Conservation (phyloP, 2,113 vertebrate species). For the Sardina pilchardus region DNA sequence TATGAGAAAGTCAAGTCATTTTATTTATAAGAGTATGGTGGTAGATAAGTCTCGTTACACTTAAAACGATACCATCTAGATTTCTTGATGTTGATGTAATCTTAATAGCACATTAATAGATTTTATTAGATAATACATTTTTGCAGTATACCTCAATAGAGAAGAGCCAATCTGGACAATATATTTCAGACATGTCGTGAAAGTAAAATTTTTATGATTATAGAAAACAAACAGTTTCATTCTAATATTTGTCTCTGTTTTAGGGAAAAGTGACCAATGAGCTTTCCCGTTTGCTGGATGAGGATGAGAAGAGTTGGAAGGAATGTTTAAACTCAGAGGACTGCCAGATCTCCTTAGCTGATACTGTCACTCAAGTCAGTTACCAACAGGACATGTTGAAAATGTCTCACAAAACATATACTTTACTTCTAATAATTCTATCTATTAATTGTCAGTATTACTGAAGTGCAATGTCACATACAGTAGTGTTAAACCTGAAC, state of each 20-base stretch:
- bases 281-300: constrained; percentile 71
- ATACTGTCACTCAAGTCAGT: constrained; percentile 72
- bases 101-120: too few relatives aligned
- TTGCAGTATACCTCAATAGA: neutral
- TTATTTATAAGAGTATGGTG: too few relatives aligned
- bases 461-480: too few relatives aligned
- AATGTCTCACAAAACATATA: too few relatives aligned
- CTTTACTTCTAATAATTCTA: too few relatives aligned
- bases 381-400: neutral
- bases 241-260: constrained; percentile 19
- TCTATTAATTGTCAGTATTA: too few relatives aligned
- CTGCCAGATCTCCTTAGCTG: constrained; percentile 67
- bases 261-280: constrained; percentile 70
- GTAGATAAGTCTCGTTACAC: too few relatives aligned
- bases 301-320: constrained; percentile 72
- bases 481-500: neutral
- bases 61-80: too few relatives aligned
- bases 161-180: neutral
- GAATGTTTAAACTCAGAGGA: constrained; percentile 61
- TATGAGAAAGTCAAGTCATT: too few relatives aligned
- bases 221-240: neutral
- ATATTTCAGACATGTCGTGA: constrained; percentile 2
- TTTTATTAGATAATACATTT: too few relatives aligned
- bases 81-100: too few relatives aligned
- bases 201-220: neutral